Evolutionary conservation across 2,888 invertebrate species (phyloP).

Genomic region (Hydrotaea diabolus): DNA sequence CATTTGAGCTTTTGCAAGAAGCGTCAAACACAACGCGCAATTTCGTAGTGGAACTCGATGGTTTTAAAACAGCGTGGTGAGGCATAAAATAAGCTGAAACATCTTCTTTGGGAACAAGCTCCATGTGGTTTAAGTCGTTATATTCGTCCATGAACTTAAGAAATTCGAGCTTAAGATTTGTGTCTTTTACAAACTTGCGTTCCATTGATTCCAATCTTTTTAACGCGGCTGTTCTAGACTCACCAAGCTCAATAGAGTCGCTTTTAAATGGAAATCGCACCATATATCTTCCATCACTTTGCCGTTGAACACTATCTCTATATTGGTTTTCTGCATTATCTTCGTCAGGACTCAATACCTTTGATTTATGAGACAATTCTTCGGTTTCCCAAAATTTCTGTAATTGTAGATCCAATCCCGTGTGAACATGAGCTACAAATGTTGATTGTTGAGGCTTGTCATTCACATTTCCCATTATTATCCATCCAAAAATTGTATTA

Average conservation of each 20-base stretch:
- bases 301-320: conserved; percentile 11
- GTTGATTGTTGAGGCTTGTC: neutral
- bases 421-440: conserved; percentile 22
- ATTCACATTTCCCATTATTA: conserved; percentile 44
- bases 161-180: conserved; percentile 39
- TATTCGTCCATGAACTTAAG: conserved; percentile 48
- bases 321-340: conserved; percentile 55
- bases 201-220: conserved; percentile 56
- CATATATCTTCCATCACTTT: conserved; percentile 44
- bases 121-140: conserved; percentile 6
- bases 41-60: conserved; percentile 54
- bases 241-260: conserved; percentile 35
- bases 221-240: conserved; percentile 34
- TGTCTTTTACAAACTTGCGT: conserved; percentile 42
- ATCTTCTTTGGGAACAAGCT: neutral
- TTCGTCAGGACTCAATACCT: conserved; percentile 45
- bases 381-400: conserved; percentile 61
- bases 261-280: conserved; percentile 55
- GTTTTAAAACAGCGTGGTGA: neutral
- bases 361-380: conserved; percentile 20
- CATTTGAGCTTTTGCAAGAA: neutral
- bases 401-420: conserved; percentile 45
- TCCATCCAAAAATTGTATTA: conserved; percentile 61
- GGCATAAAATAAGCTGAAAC: neutral
- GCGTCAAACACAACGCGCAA: conserved; percentile 60